phyloP scores from a whole-genome alignment of 2,888 invertebrate species.

The Caenorhabditis drosophilae region DNA sequence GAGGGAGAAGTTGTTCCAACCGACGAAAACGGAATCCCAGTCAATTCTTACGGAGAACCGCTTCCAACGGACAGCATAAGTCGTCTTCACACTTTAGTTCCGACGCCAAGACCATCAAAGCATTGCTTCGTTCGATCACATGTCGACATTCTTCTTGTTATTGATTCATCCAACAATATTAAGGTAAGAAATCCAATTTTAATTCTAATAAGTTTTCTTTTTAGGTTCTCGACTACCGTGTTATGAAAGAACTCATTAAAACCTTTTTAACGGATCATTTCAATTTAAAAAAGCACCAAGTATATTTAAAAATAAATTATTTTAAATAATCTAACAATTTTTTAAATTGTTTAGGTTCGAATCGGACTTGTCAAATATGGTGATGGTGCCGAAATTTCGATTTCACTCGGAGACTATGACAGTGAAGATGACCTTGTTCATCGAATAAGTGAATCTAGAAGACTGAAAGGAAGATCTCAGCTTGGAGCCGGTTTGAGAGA shows the following conservation, averaged over 20 bases:
- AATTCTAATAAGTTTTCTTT: background rate
- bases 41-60: constrained; percentile 38
- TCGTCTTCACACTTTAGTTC: constrained; percentile 28
- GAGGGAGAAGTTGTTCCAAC: constrained; percentile 45
- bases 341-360: constrained; percentile 27
- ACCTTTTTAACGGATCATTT: constrained; percentile 65
- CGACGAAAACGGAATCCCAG: constrained; percentile 35
- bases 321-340: background rate
- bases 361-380: constrained; percentile 67
- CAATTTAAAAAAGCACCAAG: constrained; percentile 59
- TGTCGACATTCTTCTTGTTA: constrained; percentile 62
- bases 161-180: constrained; percentile 66
- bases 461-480: constrained; percentile 61
- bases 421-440: constrained; percentile 56
- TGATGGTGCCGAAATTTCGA: constrained; percentile 61
- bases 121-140: constrained; percentile 57
- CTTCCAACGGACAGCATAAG: constrained; percentile 44
- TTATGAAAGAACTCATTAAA: constrained; percentile 67
- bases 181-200: constrained; percentile 38
- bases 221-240: constrained; percentile 60
- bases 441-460: constrained; percentile 58
- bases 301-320: constrained; percentile 12
- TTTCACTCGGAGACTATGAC: constrained; percentile 65
- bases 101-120: constrained; percentile 28
- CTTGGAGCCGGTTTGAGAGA: constrained; percentile 62